A percentile compares a stretch with the other conserved stretches of the same genome.
Evolutionary conservation across 2,797 vertebrate species (phyloP).

Genomic region (Oryzias dopingdopingensis): DNA sequence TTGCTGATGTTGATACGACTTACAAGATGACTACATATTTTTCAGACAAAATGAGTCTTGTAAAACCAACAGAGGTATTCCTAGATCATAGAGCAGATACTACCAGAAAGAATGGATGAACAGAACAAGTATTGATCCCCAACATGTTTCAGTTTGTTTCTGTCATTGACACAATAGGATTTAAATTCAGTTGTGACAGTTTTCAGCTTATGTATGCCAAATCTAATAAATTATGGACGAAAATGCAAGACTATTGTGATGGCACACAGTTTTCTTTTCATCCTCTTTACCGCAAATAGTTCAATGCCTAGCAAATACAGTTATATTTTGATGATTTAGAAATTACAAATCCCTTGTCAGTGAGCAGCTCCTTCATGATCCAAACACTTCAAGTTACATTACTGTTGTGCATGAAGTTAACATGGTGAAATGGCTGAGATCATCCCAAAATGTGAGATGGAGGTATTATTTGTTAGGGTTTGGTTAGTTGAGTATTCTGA

Average conservation of each 20-base stretch:
- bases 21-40: conserved; percentile 7
- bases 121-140: not conserved
- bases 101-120: not conserved
- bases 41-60: not conserved
- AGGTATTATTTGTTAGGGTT: too few species aligned
- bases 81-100: not conserved
- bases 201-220: not conserved
- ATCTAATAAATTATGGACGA: not conserved
- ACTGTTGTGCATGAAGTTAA: too few species aligned
- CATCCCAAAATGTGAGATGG: too few species aligned
- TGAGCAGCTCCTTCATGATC: too few species aligned
- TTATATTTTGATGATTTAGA: not conserved
- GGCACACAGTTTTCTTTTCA: not conserved
- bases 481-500: too few species aligned
- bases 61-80: conserved; percentile 3
- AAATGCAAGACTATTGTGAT: conserved; percentile 8
- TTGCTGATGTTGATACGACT: not conserved
- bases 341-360: not conserved
- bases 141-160: conserved; percentile 5
- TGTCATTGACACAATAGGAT: not conserved
- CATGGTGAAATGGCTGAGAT: too few species aligned
- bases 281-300: conserved; percentile 3
- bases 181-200: conserved; percentile 1
- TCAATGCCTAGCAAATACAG: conserved; percentile 4
- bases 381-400: too few species aligned